Conservation (phyloP, 2,797 vertebrate species). For the Perdix hodgsoniae region DNA sequence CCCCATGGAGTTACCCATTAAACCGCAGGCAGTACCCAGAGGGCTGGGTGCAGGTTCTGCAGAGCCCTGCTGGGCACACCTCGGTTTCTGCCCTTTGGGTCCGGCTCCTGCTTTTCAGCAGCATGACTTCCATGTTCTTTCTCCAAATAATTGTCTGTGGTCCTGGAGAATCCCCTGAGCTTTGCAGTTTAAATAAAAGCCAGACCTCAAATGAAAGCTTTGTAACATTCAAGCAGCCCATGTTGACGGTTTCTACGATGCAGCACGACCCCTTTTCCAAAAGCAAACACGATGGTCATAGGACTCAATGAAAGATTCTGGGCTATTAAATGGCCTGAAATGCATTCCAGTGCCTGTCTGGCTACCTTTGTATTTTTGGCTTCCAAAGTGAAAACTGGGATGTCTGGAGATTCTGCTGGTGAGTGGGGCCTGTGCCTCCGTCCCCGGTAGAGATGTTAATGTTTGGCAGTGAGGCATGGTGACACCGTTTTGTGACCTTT, state of each 20-base stretch:
- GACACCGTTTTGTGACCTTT: neutral
- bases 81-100: neutral
- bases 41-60: neutral
- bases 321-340: neutral
- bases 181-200: conserved; percentile 54
- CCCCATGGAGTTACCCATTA: neutral
- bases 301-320: neutral
- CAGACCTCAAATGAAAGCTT: conserved; percentile 60
- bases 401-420: neutral
- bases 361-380: neutral
- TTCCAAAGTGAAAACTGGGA: neutral
- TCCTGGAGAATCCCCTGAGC: conserved; percentile 55
- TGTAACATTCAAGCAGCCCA: neutral
- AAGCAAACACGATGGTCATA: neutral
- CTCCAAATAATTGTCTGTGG: conserved; percentile 62
- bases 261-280: neutral
- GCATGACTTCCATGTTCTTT: neutral
- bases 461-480: neutral
- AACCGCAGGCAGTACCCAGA: neutral
- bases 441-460: neutral
- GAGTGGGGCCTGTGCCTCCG: neutral
- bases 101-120: conserved; percentile 3
- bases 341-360: neutral
- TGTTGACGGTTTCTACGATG: neutral
- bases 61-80: neutral